Evolutionary conservation across 2,113 vertebrate species (phyloP).

Genomic region (Piprites chloris): DNA sequence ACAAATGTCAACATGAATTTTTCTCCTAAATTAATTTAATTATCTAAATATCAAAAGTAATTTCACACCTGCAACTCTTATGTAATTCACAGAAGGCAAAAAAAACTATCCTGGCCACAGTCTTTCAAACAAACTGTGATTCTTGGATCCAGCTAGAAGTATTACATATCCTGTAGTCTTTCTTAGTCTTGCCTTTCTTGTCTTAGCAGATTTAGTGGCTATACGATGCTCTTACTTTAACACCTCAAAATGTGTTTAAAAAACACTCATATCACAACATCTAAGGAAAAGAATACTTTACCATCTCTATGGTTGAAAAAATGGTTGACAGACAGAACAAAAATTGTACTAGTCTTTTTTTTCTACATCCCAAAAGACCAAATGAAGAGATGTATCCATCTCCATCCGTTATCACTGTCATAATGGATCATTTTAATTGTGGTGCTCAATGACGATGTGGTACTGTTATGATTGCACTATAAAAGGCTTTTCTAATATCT

Average conservation of each 20-base stretch:
- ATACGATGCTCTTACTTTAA: not conserved
- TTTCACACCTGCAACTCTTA: conserved; percentile 30
- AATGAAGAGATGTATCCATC: not conserved
- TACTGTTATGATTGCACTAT: conserved; percentile 2
- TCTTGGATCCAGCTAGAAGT: not conserved
- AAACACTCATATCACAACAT: not conserved
- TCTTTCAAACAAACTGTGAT: not conserved
- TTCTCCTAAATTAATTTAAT: conserved; percentile 48
- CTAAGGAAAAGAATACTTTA: not conserved
- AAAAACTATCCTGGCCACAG: not conserved
- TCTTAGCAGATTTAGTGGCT: not conserved
- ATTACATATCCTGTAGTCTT: not conserved
- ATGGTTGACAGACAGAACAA: not conserved
- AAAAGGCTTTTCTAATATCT: conserved; percentile 17
- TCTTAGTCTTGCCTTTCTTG: not conserved
- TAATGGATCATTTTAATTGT: conserved; percentile 3
- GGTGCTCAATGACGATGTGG: not conserved
- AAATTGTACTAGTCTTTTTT: not conserved
- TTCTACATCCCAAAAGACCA: not conserved
- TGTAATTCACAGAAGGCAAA: not conserved
- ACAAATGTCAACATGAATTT: conserved; percentile 15
- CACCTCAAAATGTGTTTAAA: not conserved
- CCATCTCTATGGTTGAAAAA: not conserved
- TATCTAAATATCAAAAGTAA: conserved; percentile 44
- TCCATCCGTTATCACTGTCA: conserved; percentile 27